Evolutionary conservation across 2,888 invertebrate species (phyloP).

Genomic region (Pristionchus arcanus): DNA sequence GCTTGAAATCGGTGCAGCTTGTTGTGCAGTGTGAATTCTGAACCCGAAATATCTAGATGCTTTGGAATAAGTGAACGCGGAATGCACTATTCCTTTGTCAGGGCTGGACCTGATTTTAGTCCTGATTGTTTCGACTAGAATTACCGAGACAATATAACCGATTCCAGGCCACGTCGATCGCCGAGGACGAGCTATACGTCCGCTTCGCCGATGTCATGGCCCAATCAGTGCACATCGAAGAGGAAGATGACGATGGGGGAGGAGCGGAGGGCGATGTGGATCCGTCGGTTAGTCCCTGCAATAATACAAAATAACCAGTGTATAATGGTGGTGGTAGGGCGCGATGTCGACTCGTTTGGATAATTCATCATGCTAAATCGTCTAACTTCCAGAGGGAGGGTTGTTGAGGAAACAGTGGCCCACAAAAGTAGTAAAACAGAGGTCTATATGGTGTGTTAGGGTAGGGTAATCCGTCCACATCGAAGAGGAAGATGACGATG

Average conservation of each 20-base stretch:
- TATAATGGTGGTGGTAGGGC: too few species aligned
- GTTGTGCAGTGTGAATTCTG: background rate
- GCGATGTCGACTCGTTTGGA: too few species aligned
- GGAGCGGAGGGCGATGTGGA: slow-evolving; percentile 86
- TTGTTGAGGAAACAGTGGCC: background rate
- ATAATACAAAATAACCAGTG: too few species aligned
- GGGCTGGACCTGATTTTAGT: too few species aligned
- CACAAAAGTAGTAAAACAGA: too few species aligned
- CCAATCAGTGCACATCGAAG: slow-evolving; percentile 86
- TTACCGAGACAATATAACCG: background rate
- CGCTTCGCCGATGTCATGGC: slow-evolving; percentile 98
- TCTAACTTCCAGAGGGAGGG: too few species aligned
- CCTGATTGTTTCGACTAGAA: too few species aligned
- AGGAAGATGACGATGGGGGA: slow-evolving; percentile 93
- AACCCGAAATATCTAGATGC: too few species aligned
- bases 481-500: slow-evolving; percentile 95
- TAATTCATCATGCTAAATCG: too few species aligned
- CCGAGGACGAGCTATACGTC: slow-evolving; percentile 96
- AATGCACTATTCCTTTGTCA: too few species aligned
- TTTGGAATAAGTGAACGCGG: too few species aligned
- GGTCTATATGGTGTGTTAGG: background rate
- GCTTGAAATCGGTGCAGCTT: too few species aligned
- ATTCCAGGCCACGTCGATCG: slow-evolving; percentile 81
- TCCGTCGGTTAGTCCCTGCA: slow-evolving; percentile 72
- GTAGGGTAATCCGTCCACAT: slow-evolving; percentile 87